Base-by-base conservation (phyloP, 2,797 vertebrate genomes). In the Clarias pachynema region DNA sequence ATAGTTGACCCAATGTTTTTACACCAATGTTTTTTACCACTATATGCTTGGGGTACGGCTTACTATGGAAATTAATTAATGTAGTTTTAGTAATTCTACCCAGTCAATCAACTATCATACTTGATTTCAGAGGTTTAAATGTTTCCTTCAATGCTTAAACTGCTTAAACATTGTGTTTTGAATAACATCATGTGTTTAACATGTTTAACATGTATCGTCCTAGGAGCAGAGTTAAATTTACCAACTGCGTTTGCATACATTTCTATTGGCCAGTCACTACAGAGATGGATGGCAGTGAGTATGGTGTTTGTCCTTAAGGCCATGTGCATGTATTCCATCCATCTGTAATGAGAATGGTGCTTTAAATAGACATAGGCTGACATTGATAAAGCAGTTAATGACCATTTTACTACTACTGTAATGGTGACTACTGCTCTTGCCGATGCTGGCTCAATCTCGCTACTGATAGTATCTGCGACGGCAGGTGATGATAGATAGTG, bases 381-480 rank as follows among this genome's bases (percentile, higher is more conserved):
- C 73, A 65, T 74, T 88, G 79, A 73, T 82, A 82, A 72, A 77
- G 68, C 26, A 66, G 79, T 75, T 84, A 84, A 88, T 85, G 66
- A 69, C 53, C 37, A 81, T 73, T 70, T 87, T 79, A 84, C 72
- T 65, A 49, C 81, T 83, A n/a, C 70, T 72, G 62, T 72, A 69
- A 84, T 62, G 34, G 81, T 79, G 15, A 78, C 70, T 57, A 26
- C 24, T 44, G 16, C 77, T 70, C 31, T 56, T 44, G 22, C 62
- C 44, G 59, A 68, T 85, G 82, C 87, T 88, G 85, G 86, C 68
- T 85, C 82, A 74, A 74, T 70, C 22, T 15, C 24, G 5, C 83
- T 49, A 9, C 63, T 78, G 62, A 81, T 70, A 63, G 70, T 26
- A 78, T 81, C 15, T 59, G n/a, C n/a, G 5, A 49, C 20, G 3